Evolutionary conservation across 2,888 invertebrate species (phyloP).

Genomic region (Flabesymbios commensalis): DNA sequence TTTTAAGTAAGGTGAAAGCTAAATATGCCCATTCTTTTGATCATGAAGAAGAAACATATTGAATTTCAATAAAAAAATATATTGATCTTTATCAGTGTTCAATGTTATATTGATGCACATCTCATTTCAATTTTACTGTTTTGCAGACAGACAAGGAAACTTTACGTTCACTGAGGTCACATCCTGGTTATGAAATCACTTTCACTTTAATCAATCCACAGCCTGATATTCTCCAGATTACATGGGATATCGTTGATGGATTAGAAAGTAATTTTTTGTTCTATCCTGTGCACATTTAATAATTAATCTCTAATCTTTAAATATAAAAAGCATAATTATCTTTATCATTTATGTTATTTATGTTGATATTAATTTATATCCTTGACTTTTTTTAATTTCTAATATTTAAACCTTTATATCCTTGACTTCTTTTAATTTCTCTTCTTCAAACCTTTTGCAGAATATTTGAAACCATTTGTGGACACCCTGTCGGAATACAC

Average conservation of each 20-base stretch:
- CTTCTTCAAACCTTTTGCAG: neutral
- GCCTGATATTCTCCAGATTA: constrained; percentile 72
- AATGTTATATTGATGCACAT: no score
- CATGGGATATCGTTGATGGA: constrained; percentile 73
- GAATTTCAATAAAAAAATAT: no score
- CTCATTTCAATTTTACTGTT: neutral
- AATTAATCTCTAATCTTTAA: no score
- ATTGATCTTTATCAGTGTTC: no score
- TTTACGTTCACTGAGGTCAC: constrained; percentile 55
- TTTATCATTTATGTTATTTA: neutral
- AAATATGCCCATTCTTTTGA: no score
- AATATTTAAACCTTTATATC: neutral
- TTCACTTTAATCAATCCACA: constrained; percentile 83
- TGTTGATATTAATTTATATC: neutral
- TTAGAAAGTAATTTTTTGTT: constrained; percentile 36
- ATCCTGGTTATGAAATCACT: constrained; percentile 74
- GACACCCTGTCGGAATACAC: constrained; percentile 73
- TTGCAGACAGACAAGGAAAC: constrained; percentile 58
- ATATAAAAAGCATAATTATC: no score
- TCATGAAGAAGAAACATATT: no score
- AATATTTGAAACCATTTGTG: constrained; percentile 68
- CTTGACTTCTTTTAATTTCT: neutral
- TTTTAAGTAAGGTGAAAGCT: no score
- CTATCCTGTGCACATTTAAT: neutral
- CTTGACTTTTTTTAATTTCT: neutral